Percentiles rank a stretch among this genome's conserved stretches.
Evolutionary conservation across 2,113 vertebrate species (phyloP).

Genomic region (Atherinomorus stipes): DNA sequence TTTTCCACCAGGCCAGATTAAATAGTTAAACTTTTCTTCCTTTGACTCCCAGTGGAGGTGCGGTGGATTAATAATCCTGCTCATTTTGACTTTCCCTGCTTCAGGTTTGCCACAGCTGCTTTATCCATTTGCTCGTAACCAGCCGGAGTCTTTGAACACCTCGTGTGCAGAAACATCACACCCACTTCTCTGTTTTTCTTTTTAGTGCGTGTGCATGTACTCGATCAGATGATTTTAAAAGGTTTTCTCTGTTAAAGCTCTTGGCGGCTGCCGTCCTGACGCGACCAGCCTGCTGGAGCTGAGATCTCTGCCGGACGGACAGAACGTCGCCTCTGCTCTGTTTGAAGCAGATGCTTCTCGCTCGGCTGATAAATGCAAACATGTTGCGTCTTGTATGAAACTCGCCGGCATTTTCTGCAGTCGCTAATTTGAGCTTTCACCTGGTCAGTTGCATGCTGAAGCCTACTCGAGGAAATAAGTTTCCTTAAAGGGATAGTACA

Average conservation of each 20-base stretch:
- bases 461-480: neutral
- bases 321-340: neutral
- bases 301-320: neutral
- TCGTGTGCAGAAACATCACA: constrained; percentile 19
- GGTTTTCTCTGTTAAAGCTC: too few relatives aligned
- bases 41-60: constrained; percentile 6
- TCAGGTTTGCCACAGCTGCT: constrained; percentile 64
- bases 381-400: neutral
- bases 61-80: constrained; percentile 46
- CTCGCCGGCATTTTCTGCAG: neutral
- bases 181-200: constrained; percentile 4
- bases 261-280: neutral
- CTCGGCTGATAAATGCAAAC: neutral
- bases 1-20: constrained; percentile 34
- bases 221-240: neutral
- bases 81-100: constrained; percentile 46
- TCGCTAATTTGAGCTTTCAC: neutral
- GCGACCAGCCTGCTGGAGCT: neutral
- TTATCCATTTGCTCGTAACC: constrained; percentile 55
- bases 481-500: too few relatives aligned
- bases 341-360: neutral
- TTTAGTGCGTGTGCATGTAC: neutral
- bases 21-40: constrained; percentile 13
- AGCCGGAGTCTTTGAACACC: constrained; percentile 35
- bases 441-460: neutral